Percentiles rank a stretch among this genome's conserved stretches.
phyloP scores from a whole-genome alignment of 1,140 invertebrate genomes.

The Panagrolaimus sp. region DNA sequence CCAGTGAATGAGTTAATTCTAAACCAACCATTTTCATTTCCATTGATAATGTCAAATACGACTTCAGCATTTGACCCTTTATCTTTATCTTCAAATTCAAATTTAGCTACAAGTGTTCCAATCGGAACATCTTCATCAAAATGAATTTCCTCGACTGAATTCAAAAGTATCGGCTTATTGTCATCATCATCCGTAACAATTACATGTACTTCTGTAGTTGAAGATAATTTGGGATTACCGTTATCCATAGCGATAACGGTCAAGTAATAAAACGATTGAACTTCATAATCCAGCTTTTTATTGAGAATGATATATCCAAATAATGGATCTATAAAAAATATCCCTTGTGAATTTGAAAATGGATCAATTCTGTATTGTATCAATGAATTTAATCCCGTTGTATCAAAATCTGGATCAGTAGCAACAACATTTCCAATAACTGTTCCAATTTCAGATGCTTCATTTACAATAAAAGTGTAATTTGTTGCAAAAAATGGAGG shows the following conservation, averaged over 20 bases:
- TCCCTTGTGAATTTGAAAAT: not conserved
- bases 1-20: not conserved
- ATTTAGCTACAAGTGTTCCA: not conserved
- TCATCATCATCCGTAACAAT: not conserved
- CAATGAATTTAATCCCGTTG: not conserved
- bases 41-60: not conserved
- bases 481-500: not conserved
- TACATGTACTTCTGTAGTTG: not conserved
- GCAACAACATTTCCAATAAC: not conserved
- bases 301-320: not conserved
- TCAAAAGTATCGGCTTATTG: not conserved
- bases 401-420: not conserved
- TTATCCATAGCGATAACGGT: not conserved
- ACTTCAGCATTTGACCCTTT: not conserved
- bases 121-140: not conserved
- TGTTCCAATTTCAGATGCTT: not conserved
- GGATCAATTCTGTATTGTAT: slow-evolving; percentile 2
- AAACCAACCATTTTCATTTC: not conserved
- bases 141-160: too few relatives aligned
- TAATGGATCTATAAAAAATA: slow-evolving; percentile 4
- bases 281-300: not conserved
- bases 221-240: not conserved
- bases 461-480: not conserved
- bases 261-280: not conserved
- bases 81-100: not conserved